Evolutionary conservation across 2,888 invertebrate genomes (phyloP), one percentile per base, ranked within the genome.

Genomic region (Gari tellinella): DNA sequence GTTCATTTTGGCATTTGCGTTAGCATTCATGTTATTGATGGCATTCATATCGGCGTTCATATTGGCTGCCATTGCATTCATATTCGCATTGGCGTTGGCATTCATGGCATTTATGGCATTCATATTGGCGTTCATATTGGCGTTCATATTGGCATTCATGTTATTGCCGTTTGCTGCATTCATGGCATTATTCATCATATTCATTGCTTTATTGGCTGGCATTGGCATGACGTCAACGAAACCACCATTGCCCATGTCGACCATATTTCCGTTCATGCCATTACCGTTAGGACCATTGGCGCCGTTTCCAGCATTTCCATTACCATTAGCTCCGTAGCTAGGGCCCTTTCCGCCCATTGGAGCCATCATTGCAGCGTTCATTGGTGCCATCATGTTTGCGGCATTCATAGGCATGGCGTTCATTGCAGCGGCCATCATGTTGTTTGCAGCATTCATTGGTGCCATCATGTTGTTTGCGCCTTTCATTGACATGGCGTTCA

Each of bases 211-310:
- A 5, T 12, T 12, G 21, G 21, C 12, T 5, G 48, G 21, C 21
- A 48, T 48, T 15, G 63, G 53, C 12, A 58, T 53, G 3, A 61
- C 45, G 25, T 67, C 60, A 14, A 48, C 67, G 10, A 67, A 51
- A 17, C 52, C 31, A 21, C 46, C 31, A 10, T 46, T 61, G 5
- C 55, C 67, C 46, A 53, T 48, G 38, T 60, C 55, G 12, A 53
- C 53, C 21, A 55, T 25, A 40, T 67, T 67, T 31, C 60, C 60
- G 40, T 61, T 67, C 5, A 58, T 17, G 5, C 45, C 60, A n/a
- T 51, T 52, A 41, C 40, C 25, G 51, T 37, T 52, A 14, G 45
- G 1, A 17, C 21, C 5, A n/a, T 21, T 48, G 5, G 10, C 10
- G 4, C 31, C 31, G 31, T 31, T 31, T 7, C 5, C 31, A 31